Evolutionary conservation across 2,113 vertebrate species (phyloP).

Genomic region (Misgurnus mizolepis): DNA sequence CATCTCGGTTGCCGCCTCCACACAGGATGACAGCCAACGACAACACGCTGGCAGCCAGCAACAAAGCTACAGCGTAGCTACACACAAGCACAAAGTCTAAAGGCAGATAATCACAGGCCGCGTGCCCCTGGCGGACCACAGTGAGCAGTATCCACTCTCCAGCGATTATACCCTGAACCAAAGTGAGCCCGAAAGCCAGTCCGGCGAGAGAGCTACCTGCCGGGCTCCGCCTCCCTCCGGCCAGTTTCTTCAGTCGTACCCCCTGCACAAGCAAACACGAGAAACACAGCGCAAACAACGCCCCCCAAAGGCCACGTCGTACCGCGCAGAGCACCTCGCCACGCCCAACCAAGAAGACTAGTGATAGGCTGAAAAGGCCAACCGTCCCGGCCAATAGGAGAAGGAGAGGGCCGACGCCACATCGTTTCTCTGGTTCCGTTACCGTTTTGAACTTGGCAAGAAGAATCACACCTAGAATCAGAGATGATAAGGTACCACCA

Average conservation of each 20-base stretch:
- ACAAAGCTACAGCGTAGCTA: slow-evolving; percentile 86
- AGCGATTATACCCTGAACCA: slow-evolving; percentile 93
- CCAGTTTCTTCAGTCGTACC: slow-evolving; percentile 83
- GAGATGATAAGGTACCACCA: slow-evolving; percentile 81
- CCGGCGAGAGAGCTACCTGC: slow-evolving; percentile 83
- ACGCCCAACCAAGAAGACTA: slow-evolving; percentile 91
- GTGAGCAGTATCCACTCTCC: slow-evolving; percentile 93
- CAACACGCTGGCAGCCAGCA: slow-evolving; percentile 78
- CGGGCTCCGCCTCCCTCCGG: slow-evolving; percentile 81
- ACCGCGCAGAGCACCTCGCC: slow-evolving; percentile 84
- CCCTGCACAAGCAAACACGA: slow-evolving; percentile 92
- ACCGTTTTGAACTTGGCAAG: slow-evolving; percentile 84
- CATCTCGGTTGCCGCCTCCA: slow-evolving; percentile 77
- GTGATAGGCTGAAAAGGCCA: slow-evolving; percentile 88
- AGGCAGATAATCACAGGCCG: slow-evolving; percentile 88
- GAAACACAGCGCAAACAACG: slow-evolving; percentile 92
- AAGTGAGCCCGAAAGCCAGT: slow-evolving; percentile 80
- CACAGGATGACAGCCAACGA: slow-evolving; percentile 88
- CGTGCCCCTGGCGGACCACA: slow-evolving; percentile 83
- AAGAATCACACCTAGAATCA: slow-evolving; percentile 84
- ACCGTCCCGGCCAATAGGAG: slow-evolving; percentile 88
- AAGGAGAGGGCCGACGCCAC: slow-evolving; percentile 86
- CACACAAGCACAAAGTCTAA: slow-evolving; percentile 92
- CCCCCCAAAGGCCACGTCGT: slow-evolving; percentile 91
- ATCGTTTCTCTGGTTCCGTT: slow-evolving; percentile 85